Evolutionary conservation across 2,888 invertebrate species (phyloP).

Genomic region (Apamea anceps): DNA sequence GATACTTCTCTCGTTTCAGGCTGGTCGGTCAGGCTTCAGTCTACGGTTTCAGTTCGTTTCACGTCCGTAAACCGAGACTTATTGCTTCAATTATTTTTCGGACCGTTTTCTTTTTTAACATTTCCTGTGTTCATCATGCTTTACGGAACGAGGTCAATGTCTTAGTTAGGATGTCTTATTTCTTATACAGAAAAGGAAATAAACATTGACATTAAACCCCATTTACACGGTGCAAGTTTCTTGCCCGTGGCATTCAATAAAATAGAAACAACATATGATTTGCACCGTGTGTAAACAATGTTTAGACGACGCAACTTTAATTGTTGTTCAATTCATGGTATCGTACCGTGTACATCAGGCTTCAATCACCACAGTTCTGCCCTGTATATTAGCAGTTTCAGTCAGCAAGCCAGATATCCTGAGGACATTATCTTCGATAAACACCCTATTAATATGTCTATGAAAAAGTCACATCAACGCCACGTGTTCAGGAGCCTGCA

Average conservation of each 20-base stretch:
- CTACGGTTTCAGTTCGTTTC: conserved; percentile 37
- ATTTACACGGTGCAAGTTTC: not conserved
- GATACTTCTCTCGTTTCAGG: conserved; percentile 20
- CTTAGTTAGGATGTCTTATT: not conserved
- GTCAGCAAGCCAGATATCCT: not conserved
- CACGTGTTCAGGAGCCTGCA: not conserved
- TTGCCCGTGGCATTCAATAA: not conserved
- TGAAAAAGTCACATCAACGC: not conserved
- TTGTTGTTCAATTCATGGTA: not conserved
- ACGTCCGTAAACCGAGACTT: conserved; percentile 49
- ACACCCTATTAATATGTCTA: not conserved
- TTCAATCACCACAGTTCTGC: no score
- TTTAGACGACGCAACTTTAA: not conserved
- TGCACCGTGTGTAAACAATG: not conserved
- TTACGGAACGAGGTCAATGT: not conserved
- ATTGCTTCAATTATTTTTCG: conserved; percentile 52
- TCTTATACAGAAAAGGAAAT: not conserved
- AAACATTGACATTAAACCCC: no score
- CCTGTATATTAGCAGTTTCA: not conserved
- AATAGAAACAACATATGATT: not conserved
- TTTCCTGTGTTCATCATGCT: conserved; percentile 43
- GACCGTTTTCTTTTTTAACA: conserved; percentile 13
- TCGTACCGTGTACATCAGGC: not conserved
- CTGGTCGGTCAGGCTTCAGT: conserved; percentile 34
- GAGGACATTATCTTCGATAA: not conserved